Base-by-base conservation (phyloP, 2,113 vertebrate genomes). In the Alligator mississippiensis region DNA sequence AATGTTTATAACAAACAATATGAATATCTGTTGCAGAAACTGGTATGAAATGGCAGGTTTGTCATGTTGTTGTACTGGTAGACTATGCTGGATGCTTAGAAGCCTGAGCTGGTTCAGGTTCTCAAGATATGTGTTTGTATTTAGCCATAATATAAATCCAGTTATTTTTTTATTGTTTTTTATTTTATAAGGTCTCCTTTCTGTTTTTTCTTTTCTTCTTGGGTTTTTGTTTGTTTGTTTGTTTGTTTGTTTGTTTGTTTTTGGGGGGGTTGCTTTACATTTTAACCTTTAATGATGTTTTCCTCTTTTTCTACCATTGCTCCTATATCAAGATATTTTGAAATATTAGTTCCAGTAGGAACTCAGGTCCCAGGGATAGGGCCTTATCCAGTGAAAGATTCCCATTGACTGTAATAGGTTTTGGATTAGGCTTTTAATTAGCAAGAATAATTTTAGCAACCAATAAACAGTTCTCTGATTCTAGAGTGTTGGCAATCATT, bases 11-110 rank as follows among this genome's bases (percentile, higher is more conserved):
- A 85, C 61, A 80, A 75, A 93, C 21, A 34, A 70, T 70, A 70
- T 30, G 30, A 95, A 78, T 83, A 90, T 74, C 93, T 87, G 64
- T 9, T 55, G 77, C 19, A 88, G 68, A 93, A 86, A 27, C 55
- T 83, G 47, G 54, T 16, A 34, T 87, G 60, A 94, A 90, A 10
- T 68, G 19, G 78, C 17, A 89, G 11, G 6, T 6, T 89, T 85
- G 47, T 13, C 18, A 91, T 18, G 30, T 34, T 18, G 30, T 34
- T 47, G 66, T 89, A 81, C 18, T 79, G 74, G 62, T 12, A 87
- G 75, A 77, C 57, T 78, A 91, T 76, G 13, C 19, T 82, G 66
- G 47, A 9, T 47, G 47, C 47, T 47, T 47, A 47, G 47, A 47
- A 47, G 9, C n/a, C 18, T 1, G 47, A 54, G 5, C 9, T 61